Evolutionary conservation across 2,113 vertebrate species (phyloP).

Genomic region (Tursiops truncatus): DNA sequence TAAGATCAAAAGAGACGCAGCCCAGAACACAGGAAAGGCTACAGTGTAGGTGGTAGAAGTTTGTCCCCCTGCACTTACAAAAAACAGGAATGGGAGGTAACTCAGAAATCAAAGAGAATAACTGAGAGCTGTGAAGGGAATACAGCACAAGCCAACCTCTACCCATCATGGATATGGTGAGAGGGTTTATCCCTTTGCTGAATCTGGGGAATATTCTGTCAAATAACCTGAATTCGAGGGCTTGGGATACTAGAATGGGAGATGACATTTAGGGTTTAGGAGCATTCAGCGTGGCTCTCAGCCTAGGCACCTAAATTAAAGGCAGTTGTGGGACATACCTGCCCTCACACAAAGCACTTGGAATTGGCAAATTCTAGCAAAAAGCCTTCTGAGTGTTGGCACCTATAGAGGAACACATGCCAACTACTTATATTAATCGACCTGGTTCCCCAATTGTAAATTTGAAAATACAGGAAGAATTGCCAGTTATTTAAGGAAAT

Average conservation of each 20-base stretch:
- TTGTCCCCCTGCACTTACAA: neutral
- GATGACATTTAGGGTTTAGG: neutral
- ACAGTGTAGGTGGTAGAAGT: neutral
- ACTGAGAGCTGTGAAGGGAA: neutral
- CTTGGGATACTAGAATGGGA: neutral
- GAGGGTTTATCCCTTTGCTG: neutral
- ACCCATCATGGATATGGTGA: neutral
- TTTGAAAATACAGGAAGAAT: neutral
- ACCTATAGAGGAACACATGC: neutral
- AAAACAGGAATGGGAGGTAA: neutral
- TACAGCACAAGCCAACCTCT: neutral
- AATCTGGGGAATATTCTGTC: neutral
- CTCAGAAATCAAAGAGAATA: neutral
- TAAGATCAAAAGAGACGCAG: neutral
- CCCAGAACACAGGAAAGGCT: neutral
- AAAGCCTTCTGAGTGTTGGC: neutral
- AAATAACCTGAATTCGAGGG: neutral
- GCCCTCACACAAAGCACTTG: neutral
- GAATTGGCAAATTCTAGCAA: neutral
- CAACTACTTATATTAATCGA: neutral
- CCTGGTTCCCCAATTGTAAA: neutral
- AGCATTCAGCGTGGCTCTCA: neutral
- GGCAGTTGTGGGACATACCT: neutral
- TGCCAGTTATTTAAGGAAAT: neutral
- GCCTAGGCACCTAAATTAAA: neutral